These are phyloP conservation scores for Virgularia gustaviana DNA, from an alignment of 92 coral and sea anemone species.

Conservation along the genomic window DNA sequence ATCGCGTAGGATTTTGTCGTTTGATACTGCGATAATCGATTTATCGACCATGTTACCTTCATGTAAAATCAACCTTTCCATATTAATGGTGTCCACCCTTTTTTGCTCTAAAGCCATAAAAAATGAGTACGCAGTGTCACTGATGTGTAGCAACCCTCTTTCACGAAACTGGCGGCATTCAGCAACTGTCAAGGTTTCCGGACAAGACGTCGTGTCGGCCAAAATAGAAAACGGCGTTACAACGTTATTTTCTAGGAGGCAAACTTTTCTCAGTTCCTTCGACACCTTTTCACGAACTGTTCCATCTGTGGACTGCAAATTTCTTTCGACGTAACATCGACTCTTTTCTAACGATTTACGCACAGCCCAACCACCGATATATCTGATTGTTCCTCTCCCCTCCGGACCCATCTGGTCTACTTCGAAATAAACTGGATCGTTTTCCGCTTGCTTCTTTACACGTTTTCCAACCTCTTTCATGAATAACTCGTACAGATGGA, in stretches of 20 bases:
- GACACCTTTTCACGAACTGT: not conserved
- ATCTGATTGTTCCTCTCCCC: constrained; percentile 7
- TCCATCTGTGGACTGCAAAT: not conserved
- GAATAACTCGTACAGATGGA: constrained; percentile 3
- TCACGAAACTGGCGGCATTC: not conserved
- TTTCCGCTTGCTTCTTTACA: not conserved
- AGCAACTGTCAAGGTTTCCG: constrained; percentile 2
- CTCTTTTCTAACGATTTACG: constrained; percentile 4
- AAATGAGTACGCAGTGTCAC: constrained; percentile 12
- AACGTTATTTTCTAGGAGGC: constrained; percentile 15
- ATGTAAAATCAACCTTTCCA: not conserved
- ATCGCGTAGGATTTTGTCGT: not conserved
- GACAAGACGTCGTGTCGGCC: not conserved
- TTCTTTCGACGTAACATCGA: constrained; percentile 7
- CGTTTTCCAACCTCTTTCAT: not conserved
- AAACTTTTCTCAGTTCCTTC: constrained; percentile 4
- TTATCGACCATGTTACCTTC: constrained; percentile 4
- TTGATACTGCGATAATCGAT: not conserved
- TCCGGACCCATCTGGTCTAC: constrained; percentile 13
- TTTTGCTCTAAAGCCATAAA: constrained; percentile 5
- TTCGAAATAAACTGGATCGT: not conserved
- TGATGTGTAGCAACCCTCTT: constrained; percentile 26
- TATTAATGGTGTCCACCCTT: constrained; percentile 2
- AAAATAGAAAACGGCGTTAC: not conserved
- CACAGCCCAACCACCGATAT: constrained; percentile 10